Percentiles rank a stretch among this genome's conserved stretches.
Conservation (phyloP, 2,113 vertebrate species). For the Lophius piscatorius region DNA sequence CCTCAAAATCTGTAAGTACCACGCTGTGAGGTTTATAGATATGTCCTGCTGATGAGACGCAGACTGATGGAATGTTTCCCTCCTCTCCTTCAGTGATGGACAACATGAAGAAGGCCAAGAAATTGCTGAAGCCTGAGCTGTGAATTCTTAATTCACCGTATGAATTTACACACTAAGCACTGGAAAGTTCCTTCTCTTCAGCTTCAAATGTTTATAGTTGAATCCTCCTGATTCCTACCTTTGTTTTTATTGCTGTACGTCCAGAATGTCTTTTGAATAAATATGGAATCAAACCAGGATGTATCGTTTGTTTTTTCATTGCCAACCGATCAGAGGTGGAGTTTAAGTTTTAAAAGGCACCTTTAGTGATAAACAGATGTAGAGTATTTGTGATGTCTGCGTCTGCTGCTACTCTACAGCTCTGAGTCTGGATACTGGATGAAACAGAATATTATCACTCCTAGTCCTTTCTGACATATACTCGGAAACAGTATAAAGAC, state of each 20-base stretch:
- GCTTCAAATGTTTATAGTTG: slow-evolving; percentile 7
- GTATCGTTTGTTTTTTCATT: slow-evolving; percentile 1
- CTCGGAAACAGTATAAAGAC: too few species aligned
- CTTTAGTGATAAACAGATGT: too few species aligned
- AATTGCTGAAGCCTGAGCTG: slow-evolving; percentile 81
- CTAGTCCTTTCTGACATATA: too few species aligned
- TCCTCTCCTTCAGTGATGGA: slow-evolving; percentile 60
- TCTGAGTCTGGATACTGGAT: too few species aligned
- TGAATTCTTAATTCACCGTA: slow-evolving; percentile 21
- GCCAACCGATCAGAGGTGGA: too few species aligned
- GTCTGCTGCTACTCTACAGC: too few species aligned
- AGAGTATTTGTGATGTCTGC: too few species aligned
- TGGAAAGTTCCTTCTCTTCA: slow-evolving; percentile 52
- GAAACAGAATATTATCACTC: too few species aligned
- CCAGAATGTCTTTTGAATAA: slow-evolving; percentile 67
- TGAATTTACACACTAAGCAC: slow-evolving; percentile 52
- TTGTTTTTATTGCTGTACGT: slow-evolving; percentile 46
- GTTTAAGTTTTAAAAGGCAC: too few species aligned
- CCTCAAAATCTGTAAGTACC: slow-evolving; percentile 84
- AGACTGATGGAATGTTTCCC: background rate
- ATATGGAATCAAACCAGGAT: slow-evolving; percentile 28
- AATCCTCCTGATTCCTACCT: background rate
- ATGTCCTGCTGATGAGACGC: background rate
- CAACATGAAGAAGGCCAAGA: slow-evolving; percentile 81
- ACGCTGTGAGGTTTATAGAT: too few species aligned